Evolutionary conservation across 1,140 invertebrate genomes (phyloP), one percentile per base, ranked within the genome.

Genomic region (Heterodera carotae): DNA sequence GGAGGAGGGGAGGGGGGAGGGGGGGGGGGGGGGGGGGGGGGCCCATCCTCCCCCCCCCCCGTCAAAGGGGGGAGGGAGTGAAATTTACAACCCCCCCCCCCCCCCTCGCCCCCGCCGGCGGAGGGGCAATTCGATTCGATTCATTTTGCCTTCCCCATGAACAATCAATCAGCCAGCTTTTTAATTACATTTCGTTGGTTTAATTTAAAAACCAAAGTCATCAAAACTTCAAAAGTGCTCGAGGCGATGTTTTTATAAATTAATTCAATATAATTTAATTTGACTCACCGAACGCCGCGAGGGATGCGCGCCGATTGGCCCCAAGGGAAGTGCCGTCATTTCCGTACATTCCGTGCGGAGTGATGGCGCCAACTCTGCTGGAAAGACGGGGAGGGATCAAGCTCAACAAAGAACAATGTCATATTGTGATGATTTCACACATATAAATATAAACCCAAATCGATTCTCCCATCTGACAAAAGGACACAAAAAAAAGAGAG

Each of bases 301-400:
- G 71, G 27, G 71, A 74, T 10, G 71, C 12, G 33, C 71, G 56
- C 18, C 71, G 71, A 62, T 64, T 64, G 36, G 25, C 29, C 27
- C 71, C 71, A 62, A n/a, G 29, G 4, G 43, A 25, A 25, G 33
- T 48, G 29, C 34, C 33, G 56, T 31, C 39, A n/a, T n/a, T 25
- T n/a, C 70, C 70, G 43, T 72, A 72, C 71, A 74, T 74, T 29
- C 56, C 59, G 25, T 74, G 71, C n/a, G 71, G 71, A 62, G 71
- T 74, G 25, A 74, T 39, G 27, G 31, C 34, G 8, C 53, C 71
- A 15, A 36, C 34, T 74, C 71, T 74, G 34, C 39, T 1, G 12
- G 18, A 53, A 62, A 73, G 33, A n/a, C 4, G 36, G 27, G 15
- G 53, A 70, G 8, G n/a, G 22, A 43, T 43, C 18, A 5, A 53